Percentiles rank a stretch among this genome's conserved stretches.
These are phyloP conservation scores for Casuarius casuarius DNA, from an alignment of 2,113 vertebrate species.

Conservation along the genomic window DNA sequence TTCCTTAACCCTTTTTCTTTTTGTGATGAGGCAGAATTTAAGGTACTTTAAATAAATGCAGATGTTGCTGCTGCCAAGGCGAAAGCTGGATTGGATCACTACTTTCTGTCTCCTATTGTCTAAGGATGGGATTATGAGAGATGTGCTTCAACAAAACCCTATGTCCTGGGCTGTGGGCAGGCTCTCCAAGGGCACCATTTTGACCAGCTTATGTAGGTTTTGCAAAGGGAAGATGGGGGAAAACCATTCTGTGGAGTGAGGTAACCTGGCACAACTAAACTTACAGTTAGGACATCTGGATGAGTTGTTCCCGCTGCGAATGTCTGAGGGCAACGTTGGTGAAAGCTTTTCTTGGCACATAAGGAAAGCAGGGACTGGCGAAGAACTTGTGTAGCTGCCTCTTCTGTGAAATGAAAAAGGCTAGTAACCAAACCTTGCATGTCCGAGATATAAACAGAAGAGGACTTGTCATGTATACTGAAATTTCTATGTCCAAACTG, in stretches of 20 bases:
- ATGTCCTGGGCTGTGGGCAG: too few relatives aligned
- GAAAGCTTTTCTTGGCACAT: not conserved
- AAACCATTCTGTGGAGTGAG: not conserved
- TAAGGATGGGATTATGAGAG: not conserved
- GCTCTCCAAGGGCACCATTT: not conserved
- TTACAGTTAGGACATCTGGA: not conserved
- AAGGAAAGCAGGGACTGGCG: not conserved
- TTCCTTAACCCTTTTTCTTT: not conserved
- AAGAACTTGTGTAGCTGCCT: too few relatives aligned
- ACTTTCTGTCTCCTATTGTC: not conserved
- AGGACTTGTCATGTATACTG: not conserved
- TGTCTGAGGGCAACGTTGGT: not conserved
- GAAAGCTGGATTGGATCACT: not conserved
- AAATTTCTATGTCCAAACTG: not conserved
- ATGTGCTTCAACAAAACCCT: not conserved
- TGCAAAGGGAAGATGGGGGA: not conserved
- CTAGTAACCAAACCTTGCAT: not conserved
- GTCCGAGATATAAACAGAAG: not conserved
- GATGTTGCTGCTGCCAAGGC: not conserved
- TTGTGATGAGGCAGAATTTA: not conserved
- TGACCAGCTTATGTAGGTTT: not conserved
- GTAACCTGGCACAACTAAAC: not conserved
- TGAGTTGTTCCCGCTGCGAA: not conserved
- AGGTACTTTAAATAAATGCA: not conserved
- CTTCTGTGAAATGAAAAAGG: not conserved